phyloP scores from a whole-genome alignment of 1,140 invertebrate species.

The Drosophila neocordata region DNA sequence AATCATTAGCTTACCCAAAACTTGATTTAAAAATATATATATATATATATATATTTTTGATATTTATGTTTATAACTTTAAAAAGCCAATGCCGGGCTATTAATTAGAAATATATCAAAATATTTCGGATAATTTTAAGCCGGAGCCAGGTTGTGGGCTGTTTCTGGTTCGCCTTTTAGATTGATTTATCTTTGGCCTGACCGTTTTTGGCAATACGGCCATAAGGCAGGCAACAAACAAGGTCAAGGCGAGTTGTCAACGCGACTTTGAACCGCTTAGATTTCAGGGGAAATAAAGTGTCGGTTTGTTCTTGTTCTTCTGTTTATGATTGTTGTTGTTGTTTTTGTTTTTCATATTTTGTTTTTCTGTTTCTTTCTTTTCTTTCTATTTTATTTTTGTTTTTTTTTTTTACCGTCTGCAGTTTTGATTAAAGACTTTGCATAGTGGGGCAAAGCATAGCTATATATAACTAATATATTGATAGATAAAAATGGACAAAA shows the following conservation, averaged over 20 bases:
- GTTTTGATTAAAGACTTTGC: constrained; percentile 59
- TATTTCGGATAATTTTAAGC: constrained; percentile 32
- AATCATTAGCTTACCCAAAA: constrained; percentile 42
- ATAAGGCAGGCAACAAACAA: constrained; percentile 16
- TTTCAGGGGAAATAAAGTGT: constrained; percentile 62
- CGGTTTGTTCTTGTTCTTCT: constrained; percentile 17
- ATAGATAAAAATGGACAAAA: too few relatives aligned
- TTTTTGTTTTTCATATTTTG: constrained; percentile 9
- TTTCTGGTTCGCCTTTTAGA: constrained; percentile 1
- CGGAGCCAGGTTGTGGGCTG: constrained; percentile 38
- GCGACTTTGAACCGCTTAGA: constrained; percentile 62
- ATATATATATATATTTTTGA: background rate
- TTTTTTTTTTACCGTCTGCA: constrained; percentile 54
- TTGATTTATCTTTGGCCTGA: constrained; percentile 72
- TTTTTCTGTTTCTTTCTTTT: constrained; percentile 11
- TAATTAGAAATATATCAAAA: constrained; percentile 77
- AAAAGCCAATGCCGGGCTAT: constrained; percentile 48
- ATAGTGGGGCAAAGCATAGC: background rate
- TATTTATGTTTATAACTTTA: constrained; percentile 23
- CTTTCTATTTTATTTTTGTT: constrained; percentile 1
- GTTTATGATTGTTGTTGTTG: too few relatives aligned
- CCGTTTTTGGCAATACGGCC: constrained; percentile 62
- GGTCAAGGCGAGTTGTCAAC: constrained; percentile 77
- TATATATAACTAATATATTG: too few relatives aligned
- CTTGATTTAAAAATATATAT: constrained; percentile 44